phyloP scores from a whole-genome alignment of 2,888 invertebrate genomes.

The Zygaena filipendulae region DNA sequence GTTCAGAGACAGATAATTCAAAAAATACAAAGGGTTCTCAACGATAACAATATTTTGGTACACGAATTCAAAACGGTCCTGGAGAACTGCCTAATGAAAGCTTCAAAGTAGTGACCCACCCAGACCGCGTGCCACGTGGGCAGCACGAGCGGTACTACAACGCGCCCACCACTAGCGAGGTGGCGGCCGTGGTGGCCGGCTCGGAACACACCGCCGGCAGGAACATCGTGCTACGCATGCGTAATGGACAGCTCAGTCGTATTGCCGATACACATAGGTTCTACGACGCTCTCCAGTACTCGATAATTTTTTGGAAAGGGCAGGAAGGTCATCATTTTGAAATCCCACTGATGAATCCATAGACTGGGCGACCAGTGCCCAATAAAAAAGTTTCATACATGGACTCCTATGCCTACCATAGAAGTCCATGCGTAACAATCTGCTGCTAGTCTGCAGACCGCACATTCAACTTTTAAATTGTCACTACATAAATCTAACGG shows the following conservation, averaged over 20 bases:
- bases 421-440: too few relatives aligned
- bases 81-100: constrained; percentile 16
- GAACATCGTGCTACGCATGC: constrained; percentile 11
- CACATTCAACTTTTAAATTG: constrained; percentile 17
- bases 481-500: constrained; percentile 17
- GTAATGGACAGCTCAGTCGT: constrained; percentile 6
- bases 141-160: constrained; percentile 19
- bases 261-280: constrained; percentile 8
- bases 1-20: constrained; percentile 14
- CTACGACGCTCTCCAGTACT: too few relatives aligned
- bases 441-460: constrained; percentile 14
- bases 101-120: constrained; percentile 16
- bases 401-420: constrained; percentile 21
- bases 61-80: constrained; percentile 19
- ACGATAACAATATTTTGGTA: constrained; percentile 19
- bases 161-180: constrained; percentile 13
- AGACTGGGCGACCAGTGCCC: too few relatives aligned
- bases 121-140: constrained; percentile 17
- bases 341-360: constrained; percentile 6
- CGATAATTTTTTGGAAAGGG: constrained; percentile 7
- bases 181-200: constrained; percentile 10
- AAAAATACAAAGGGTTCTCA: constrained; percentile 20
- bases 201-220: constrained; percentile 8
- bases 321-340: constrained; percentile 8
- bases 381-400: constrained; percentile 18